Conservation (phyloP, 2,113 vertebrate genomes). For the Aptenodytes patagonicus region DNA sequence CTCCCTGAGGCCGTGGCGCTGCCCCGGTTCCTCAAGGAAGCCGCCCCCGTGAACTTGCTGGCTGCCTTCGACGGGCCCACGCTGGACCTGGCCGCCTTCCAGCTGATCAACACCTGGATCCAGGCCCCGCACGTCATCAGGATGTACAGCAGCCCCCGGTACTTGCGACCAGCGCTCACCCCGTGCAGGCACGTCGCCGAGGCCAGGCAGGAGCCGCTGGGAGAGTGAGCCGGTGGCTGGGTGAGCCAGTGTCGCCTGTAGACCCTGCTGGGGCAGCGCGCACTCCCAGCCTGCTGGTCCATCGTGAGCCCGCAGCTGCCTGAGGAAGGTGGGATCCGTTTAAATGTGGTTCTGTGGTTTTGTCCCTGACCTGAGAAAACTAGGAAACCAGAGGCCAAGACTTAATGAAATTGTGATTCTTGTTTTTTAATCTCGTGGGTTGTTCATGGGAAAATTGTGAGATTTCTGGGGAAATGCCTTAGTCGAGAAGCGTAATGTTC, state of each 20-base stretch:
- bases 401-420: background rate
- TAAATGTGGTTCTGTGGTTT: background rate
- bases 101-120: slow-evolving; percentile 79
- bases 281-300: rapidly evolving
- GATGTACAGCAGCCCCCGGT: slow-evolving; percentile 66
- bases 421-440: background rate
- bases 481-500: rapidly evolving
- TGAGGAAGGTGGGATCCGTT: background rate
- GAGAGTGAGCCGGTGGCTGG: background rate
- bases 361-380: background rate
- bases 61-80: slow-evolving; percentile 54
- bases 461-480: background rate
- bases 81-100: slow-evolving; percentile 69
- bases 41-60: slow-evolving; percentile 74
- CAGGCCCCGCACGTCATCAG: slow-evolving; percentile 78
- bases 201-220: background rate
- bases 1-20: slow-evolving; percentile 71
- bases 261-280: rapidly evolving
- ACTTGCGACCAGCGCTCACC: background rate
- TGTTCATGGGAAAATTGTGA: background rate
- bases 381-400: background rate
- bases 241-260: rapidly evolving
- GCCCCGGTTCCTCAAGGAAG: slow-evolving; percentile 81
- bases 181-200: background rate
- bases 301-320: rapidly evolving